phyloP scores from a whole-genome alignment of 2,888 invertebrate genomes.

The Cenopis cana region DNA sequence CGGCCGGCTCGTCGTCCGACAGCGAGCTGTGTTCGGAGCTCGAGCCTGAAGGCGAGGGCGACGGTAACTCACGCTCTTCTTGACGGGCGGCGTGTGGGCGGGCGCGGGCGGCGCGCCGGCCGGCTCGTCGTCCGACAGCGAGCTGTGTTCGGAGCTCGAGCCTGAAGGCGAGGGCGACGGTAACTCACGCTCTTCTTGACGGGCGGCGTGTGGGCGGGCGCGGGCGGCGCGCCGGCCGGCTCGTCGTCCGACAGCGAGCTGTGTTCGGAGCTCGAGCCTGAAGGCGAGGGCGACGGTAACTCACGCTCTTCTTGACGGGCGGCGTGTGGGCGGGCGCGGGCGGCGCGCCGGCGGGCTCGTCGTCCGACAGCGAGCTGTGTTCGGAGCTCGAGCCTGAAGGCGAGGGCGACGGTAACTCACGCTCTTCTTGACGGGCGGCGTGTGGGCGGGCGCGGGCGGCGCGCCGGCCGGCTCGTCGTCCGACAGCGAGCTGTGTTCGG shows the following conservation, averaged over 20 bases:
- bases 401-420: constrained; percentile 55
- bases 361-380: constrained; percentile 63
- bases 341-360: too few relatives aligned
- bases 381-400: too few relatives aligned
- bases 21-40: constrained; percentile 82
- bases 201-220: constrained; percentile 54
- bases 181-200: constrained; percentile 75
- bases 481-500: constrained; percentile 76
- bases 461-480: constrained; percentile 80
- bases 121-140: constrained; percentile 63
- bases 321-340: constrained; percentile 66
- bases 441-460: constrained; percentile 54
- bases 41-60: constrained; percentile 64
- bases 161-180: background rate
- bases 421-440: constrained; percentile 72
- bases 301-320: constrained; percentile 62
- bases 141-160: constrained; percentile 85
- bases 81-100: constrained; percentile 60
- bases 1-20: constrained; percentile 57
- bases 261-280: constrained; percentile 85
- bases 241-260: constrained; percentile 80
- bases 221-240: constrained; percentile 43
- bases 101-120: constrained; percentile 41
- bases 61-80: constrained; percentile 70
- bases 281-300: constrained; percentile 86